Percentiles rank a stretch among this genome's conserved stretches.
Conservation (phyloP, 2,113 vertebrate genomes). For the Caloenas nicobarica region DNA sequence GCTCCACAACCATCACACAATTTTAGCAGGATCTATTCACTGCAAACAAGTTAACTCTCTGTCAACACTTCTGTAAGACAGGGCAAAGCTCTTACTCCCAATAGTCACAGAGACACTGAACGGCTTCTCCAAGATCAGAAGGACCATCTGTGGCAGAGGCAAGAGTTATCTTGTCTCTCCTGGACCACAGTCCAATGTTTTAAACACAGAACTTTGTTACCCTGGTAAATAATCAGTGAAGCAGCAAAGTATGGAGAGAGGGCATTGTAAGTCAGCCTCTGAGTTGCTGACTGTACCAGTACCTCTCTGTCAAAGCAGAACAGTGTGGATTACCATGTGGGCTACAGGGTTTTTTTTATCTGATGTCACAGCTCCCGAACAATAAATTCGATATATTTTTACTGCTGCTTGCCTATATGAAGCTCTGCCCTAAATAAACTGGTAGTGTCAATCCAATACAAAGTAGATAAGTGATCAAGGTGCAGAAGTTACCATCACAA, state of each 20-base stretch:
- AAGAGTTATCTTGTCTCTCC: background rate
- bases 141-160: background rate
- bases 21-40: background rate
- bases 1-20: background rate
- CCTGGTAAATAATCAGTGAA: background rate
- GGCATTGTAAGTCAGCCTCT: background rate
- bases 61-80: background rate
- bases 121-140: background rate
- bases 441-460: background rate
- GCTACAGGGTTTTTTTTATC: background rate
- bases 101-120: background rate
- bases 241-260: background rate
- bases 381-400: background rate
- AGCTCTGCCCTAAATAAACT: background rate
- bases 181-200: background rate
- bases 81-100: background rate
- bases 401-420: background rate
- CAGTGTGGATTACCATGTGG: rapidly evolving
- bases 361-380: background rate
- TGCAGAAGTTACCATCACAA: background rate
- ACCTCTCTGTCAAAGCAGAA: background rate
- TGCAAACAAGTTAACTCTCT: background rate
- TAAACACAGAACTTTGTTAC: background rate
- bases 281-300: background rate
- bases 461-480: background rate